Evolutionary conservation across 2,888 invertebrate species (phyloP).

Genomic region (Elysia crispata): DNA sequence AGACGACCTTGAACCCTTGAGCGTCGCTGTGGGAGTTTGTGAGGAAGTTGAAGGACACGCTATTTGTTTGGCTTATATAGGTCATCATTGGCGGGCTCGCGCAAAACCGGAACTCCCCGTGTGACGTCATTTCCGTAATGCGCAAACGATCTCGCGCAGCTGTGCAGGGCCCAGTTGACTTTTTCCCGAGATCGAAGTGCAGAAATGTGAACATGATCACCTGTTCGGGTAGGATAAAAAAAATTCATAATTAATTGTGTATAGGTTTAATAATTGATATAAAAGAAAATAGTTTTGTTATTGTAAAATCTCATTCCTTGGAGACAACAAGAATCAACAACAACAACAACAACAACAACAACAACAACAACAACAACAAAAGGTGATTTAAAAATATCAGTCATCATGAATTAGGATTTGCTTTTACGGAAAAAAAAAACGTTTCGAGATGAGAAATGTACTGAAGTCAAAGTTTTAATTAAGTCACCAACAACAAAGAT

Average conservation of each 20-base stretch:
- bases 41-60: conserved; percentile 62
- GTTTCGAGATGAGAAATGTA: no score
- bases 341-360: no score
- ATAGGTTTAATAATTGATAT: no score
- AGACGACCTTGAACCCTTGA: conserved; percentile 71
- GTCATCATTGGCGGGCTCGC: conserved; percentile 63
- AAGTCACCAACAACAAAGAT: no score
- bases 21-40: conserved; percentile 68
- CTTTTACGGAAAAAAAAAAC: no score
- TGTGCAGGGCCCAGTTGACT: conserved; percentile 61
- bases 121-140: conserved; percentile 59
- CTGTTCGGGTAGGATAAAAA: conserved; percentile 53
- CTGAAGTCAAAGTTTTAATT: no score
- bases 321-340: no score
- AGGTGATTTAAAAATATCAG: no score
- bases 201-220: conserved; percentile 66
- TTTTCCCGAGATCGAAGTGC: conserved; percentile 69
- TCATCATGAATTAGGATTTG: no score
- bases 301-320: no score
- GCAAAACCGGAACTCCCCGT: conserved; percentile 60
- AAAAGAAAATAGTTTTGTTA: no score
- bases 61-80: conserved; percentile 63
- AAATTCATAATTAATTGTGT: background rate
- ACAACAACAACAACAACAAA: no score
- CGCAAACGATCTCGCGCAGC: conserved; percentile 63